phyloP scores from a whole-genome alignment of 2,888 invertebrate genomes.

The Rhamphomyia laevipes region DNA sequence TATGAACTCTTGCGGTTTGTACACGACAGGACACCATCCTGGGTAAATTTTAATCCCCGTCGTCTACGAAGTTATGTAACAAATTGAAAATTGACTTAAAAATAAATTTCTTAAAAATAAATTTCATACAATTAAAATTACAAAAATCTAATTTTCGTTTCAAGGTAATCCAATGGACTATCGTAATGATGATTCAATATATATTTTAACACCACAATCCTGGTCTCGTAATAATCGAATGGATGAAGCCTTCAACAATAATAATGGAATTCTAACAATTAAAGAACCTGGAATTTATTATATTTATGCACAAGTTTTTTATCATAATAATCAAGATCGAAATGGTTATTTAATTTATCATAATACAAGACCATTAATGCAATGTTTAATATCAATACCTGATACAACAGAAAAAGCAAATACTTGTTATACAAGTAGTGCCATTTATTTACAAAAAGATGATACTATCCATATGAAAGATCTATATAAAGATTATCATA shows the following conservation, averaged over 20 bases:
- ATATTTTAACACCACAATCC: constrained; percentile 19
- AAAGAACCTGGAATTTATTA: constrained; percentile 62
- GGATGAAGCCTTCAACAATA: constrained; percentile 47
- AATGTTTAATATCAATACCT: constrained; percentile 61
- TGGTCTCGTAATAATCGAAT: constrained; percentile 52
- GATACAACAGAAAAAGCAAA: constrained; percentile 49
- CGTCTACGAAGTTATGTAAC: too few species aligned
- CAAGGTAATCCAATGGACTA: too few species aligned
- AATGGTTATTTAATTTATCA: constrained; percentile 63
- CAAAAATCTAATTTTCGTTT: too few species aligned
- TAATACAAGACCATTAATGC: constrained; percentile 50
- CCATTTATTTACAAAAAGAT: constrained; percentile 48
- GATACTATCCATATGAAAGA: constrained; percentile 60
- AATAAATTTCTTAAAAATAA: too few species aligned
- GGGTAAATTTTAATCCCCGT: too few species aligned
- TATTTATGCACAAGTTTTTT: constrained; percentile 69
- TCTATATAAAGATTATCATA: constrained; percentile 37
- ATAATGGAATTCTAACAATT: constrained; percentile 53
- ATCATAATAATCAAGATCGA: constrained; percentile 62
- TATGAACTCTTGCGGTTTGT: too few species aligned
- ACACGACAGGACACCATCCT: too few species aligned
- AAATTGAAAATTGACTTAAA: too few species aligned
- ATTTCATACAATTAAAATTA: background rate
- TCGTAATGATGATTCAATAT: background rate
- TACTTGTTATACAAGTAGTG: constrained; percentile 62